Evolutionary conservation across 2,888 invertebrate species (phyloP).

Genomic region (Bellardia bayeri): DNA sequence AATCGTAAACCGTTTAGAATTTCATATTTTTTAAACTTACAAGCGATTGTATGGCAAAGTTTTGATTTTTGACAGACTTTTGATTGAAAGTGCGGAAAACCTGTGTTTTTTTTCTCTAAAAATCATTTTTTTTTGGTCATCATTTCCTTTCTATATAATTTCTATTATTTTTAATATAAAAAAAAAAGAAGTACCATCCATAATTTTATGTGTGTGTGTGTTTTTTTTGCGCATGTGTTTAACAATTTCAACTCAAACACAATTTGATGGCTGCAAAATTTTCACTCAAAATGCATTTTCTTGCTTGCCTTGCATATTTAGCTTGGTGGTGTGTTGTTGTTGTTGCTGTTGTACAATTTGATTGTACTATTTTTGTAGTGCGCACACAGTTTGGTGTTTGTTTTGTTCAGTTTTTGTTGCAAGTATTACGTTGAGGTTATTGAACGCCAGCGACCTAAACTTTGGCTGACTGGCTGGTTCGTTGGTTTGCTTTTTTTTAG

Average conservation of each 20-base stretch:
- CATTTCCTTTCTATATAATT: slow-evolving; percentile 67
- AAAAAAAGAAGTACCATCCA: neutral
- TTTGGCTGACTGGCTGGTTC: slow-evolving; percentile 76
- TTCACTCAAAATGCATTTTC: slow-evolving; percentile 71
- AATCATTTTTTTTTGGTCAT: slow-evolving; percentile 60
- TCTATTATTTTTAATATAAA: slow-evolving; percentile 31
- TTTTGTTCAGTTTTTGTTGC: slow-evolving; percentile 75
- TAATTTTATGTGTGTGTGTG: neutral
- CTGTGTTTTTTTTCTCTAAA: neutral
- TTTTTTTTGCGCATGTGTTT: slow-evolving; percentile 54
- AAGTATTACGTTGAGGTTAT: slow-evolving; percentile 77
- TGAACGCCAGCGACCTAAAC: slow-evolving; percentile 83
- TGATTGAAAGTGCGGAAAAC: neutral
- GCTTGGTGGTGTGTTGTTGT: slow-evolving; percentile 24
- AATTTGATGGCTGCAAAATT: slow-evolving; percentile 21
- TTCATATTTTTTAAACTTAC: too few species aligned
- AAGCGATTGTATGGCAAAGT: too few species aligned
- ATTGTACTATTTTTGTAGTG: slow-evolving; percentile 73
- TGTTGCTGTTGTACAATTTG: slow-evolving; percentile 64
- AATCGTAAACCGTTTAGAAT: too few species aligned
- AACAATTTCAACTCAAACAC: slow-evolving; percentile 51
- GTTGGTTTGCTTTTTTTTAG: slow-evolving; percentile 23
- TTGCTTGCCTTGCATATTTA: slow-evolving; percentile 71
- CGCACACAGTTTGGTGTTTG: slow-evolving; percentile 58
- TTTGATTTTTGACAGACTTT: too few species aligned